Percentiles rank a stretch among this genome's conserved stretches.
phyloP scores from a whole-genome alignment of 1,140 invertebrate species.

The Pomacea maculata region DNA sequence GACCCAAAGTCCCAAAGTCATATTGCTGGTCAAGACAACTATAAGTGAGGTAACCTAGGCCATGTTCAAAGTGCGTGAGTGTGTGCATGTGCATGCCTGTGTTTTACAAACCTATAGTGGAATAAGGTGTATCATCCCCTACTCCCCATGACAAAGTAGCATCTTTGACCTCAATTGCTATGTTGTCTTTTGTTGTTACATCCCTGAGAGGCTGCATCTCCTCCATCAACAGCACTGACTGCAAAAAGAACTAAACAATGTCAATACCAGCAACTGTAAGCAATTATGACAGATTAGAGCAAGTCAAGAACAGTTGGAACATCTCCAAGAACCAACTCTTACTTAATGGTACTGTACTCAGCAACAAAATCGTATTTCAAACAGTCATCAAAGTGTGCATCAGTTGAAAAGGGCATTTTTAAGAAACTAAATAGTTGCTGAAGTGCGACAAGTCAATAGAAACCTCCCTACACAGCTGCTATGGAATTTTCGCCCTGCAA shows the following conservation, averaged over 20 bases:
- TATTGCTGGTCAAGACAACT: no score
- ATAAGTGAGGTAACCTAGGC: no score
- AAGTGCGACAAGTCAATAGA: no score
- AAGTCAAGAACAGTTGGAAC: background rate
- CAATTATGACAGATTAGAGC: background rate
- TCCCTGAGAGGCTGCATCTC: slow-evolving; percentile 29
- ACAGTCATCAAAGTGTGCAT: no score
- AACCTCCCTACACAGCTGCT: no score
- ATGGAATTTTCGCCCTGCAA: no score
- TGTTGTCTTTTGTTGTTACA: slow-evolving; percentile 34
- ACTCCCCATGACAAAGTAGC: slow-evolving; percentile 69
- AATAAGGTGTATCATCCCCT: background rate
- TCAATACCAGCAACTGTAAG: background rate
- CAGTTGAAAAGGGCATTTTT: no score
- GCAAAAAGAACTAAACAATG: slow-evolving; percentile 21
- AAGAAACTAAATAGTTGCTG: no score
- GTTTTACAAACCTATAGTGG: no score
- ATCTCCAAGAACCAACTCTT: background rate
- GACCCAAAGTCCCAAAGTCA: no score
- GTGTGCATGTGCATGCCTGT: no score
- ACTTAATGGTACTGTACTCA: background rate
- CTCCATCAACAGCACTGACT: slow-evolving; percentile 50
- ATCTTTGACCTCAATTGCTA: slow-evolving; percentile 66
- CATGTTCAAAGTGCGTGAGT: no score
- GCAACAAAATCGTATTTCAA: background rate